Conservation (phyloP, 2,888 invertebrate species). For the Spilarctia lutea region DNA sequence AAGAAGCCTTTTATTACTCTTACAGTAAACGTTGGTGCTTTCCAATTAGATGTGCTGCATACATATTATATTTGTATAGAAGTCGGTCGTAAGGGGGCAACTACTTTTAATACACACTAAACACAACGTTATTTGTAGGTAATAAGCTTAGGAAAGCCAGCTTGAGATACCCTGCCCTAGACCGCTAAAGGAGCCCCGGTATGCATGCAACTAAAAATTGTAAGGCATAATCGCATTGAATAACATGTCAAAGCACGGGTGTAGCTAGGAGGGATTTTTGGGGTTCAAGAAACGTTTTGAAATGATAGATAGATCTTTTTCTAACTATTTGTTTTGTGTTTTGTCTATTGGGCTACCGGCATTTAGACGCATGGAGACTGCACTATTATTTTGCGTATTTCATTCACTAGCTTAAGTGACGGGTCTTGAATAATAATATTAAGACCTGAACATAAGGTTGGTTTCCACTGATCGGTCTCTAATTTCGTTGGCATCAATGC, state of each 20-base stretch:
- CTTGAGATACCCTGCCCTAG: neutral
- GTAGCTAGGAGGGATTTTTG: no score
- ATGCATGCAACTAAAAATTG: neutral
- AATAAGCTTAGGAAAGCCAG: neutral
- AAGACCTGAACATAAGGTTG: no score
- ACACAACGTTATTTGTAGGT: neutral
- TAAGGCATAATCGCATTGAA: conserved; percentile 35
- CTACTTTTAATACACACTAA: neutral
- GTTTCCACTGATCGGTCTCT: no score
- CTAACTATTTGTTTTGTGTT: no score
- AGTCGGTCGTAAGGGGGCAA: neutral
- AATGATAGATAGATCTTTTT: no score
- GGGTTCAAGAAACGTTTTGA: no score
- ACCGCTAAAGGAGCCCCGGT: neutral
- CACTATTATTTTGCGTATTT: no score
- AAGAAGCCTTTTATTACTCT: neutral
- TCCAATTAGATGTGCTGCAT: neutral
- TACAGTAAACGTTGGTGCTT: neutral
- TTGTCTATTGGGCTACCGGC: no score
- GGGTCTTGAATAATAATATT: no score
- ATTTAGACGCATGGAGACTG: no score
- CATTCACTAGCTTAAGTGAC: no score
- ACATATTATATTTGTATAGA: neutral
- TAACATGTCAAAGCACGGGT: conserved; percentile 16
- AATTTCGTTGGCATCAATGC: no score